These are phyloP conservation scores for Apoda limacodes DNA, from an alignment of 2,888 invertebrate species.

Conservation along the genomic window DNA sequence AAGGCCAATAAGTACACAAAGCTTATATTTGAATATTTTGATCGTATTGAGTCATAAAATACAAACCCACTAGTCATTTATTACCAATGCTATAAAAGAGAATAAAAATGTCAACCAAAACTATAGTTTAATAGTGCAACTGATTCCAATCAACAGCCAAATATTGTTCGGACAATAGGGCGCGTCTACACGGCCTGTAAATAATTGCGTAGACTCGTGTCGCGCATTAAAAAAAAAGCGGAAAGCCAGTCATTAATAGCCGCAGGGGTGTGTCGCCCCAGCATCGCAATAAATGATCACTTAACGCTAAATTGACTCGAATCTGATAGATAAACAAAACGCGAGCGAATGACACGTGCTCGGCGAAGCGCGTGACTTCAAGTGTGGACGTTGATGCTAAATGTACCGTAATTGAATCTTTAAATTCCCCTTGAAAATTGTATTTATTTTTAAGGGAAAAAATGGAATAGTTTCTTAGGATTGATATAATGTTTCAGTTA, in stretches of 20 bases:
- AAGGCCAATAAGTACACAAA: no score
- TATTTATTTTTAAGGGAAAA: no score
- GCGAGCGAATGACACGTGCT: slow-evolving; percentile 43
- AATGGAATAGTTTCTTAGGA: no score
- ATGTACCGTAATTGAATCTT: slow-evolving; percentile 62
- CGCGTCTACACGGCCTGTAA: slow-evolving; percentile 39
- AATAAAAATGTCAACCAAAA: slow-evolving; percentile 24
- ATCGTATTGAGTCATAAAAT: slow-evolving; percentile 11
- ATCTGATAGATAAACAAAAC: slow-evolving; percentile 56
- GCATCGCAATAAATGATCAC: slow-evolving; percentile 35
- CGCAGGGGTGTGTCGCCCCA: slow-evolving; percentile 39
- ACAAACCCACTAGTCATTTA: slow-evolving; percentile 13
- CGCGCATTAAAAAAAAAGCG: slow-evolving; percentile 45
- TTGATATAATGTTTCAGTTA: no score
- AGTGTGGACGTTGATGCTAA: slow-evolving; percentile 44
- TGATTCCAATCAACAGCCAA: slow-evolving; percentile 42
- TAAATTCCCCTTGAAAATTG: no score
- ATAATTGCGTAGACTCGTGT: slow-evolving; percentile 45
- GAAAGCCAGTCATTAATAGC: slow-evolving; percentile 33
- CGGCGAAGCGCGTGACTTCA: slow-evolving; percentile 27
- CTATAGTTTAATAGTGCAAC: slow-evolving; percentile 36
- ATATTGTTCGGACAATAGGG: slow-evolving; percentile 34
- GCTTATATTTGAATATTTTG: no score
- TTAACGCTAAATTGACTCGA: slow-evolving; percentile 58
- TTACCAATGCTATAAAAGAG: slow-evolving; percentile 15